These are phyloP conservation scores for Siniperca obscura DNA, from an alignment of 2,797 vertebrate genomes.

Conservation along the genomic window DNA sequence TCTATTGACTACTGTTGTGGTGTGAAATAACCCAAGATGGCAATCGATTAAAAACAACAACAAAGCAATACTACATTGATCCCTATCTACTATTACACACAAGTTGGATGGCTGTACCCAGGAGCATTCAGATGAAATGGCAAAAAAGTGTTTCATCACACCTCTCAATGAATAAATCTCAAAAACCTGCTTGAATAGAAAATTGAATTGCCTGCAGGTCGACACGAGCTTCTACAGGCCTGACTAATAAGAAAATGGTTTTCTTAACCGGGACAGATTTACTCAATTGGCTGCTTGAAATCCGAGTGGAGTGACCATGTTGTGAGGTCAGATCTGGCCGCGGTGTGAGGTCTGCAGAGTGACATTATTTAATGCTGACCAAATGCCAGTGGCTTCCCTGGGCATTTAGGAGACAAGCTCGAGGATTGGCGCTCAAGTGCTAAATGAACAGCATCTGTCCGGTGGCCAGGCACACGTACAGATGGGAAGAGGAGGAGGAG, in stretches of 20 bases:
- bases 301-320: slow-evolving; percentile 60
- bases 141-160: slow-evolving; percentile 25
- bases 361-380: slow-evolving; percentile 73
- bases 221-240: background rate
- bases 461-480: slow-evolving; percentile 46
- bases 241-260: background rate
- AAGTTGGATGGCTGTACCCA: background rate
- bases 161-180: slow-evolving; percentile 20
- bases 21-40: slow-evolving; percentile 16
- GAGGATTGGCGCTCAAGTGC: slow-evolving; percentile 65
- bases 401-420: slow-evolving; percentile 73
- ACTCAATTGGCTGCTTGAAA: slow-evolving; percentile 58
- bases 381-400: slow-evolving; percentile 73
- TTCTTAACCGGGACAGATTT: slow-evolving; percentile 38
- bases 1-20: background rate
- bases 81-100: slow-evolving; percentile 32
- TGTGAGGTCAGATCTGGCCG: slow-evolving; percentile 61
- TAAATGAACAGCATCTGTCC: slow-evolving; percentile 79
- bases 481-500: background rate
- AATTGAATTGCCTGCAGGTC: background rate
- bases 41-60: slow-evolving; percentile 18
- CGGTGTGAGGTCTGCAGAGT: slow-evolving; percentile 71
- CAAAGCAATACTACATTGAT: slow-evolving; percentile 22
- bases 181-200: slow-evolving; percentile 10
- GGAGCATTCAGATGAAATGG: slow-evolving; percentile 19